Evolutionary conservation across 2,113 vertebrate species (phyloP), one percentile per base, ranked within the genome.

Genomic region (Australoheros scitulus): DNA sequence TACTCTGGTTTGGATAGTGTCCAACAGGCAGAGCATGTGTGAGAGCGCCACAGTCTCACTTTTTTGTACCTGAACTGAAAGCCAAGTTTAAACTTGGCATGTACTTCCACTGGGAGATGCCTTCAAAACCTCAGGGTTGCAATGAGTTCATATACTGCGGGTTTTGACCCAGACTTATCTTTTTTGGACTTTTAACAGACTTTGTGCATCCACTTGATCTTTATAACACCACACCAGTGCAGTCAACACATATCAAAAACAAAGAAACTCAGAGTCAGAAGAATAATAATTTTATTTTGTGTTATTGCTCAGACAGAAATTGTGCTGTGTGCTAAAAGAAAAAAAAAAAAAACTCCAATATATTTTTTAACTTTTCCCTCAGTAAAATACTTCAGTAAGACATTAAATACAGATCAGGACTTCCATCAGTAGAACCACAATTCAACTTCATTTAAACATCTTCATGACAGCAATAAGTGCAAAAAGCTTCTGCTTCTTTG

Each of bases 261-360:
- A 50, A 65, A 57, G 4, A n/a, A 77, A 77, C 18, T 15, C 43
- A 34, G 36, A 18, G 0, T 80, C 8, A 6, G 24, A 78, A 74
- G 11, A 80, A 72, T 26, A 13, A 65, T 17, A 8, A 4, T 34
- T 89, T 91, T 84, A 90, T 90, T 91, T 79, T 15, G 18, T 65
- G 29, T 84, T 74, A 61, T 64, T 84, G 58, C 32, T 81, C 52
- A 55, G 13, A 64, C 43, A 77, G 70, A 85, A 85, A 82, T 24
- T 70, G 56, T 18, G 26, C 50, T 2, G 38, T 7, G 65, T 52
- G 15, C 4, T 70, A 50, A 70, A 70, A 70, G 20, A 3, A 38
- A 34, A 43, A 24, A 34, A 43, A 24, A 77, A 24, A 43, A 24
- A 68, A 63, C 5, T 10, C 61, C 41, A 74, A 15, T 52, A 59